phyloP scores from a whole-genome alignment of 1,140 invertebrate species.

The Mya arenaria region DNA sequence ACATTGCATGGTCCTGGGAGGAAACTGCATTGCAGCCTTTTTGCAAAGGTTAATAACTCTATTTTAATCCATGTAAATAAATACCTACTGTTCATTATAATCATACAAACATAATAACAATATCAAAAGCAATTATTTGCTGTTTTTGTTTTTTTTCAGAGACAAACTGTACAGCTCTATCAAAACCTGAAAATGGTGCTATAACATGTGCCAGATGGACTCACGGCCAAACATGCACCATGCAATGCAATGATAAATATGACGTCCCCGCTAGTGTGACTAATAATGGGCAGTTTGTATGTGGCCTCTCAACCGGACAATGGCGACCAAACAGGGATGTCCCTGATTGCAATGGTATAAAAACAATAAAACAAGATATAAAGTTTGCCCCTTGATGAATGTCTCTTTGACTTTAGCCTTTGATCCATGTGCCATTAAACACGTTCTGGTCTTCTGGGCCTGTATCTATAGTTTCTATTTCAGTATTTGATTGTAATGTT shows the following conservation, averaged over 20 bases:
- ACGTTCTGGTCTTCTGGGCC: too few relatives aligned
- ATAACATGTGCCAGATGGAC: conserved; percentile 29
- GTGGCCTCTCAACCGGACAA: conserved; percentile 24
- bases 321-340: conserved; percentile 37
- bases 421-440: too few relatives aligned
- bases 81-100: not conserved
- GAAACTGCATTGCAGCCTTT: not conserved
- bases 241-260: conserved; percentile 35
- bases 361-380: too few relatives aligned
- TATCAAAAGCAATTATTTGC: not conserved
- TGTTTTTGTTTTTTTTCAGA: not conserved
- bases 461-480: too few relatives aligned
- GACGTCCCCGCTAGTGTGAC: conserved; percentile 21
- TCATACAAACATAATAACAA: not conserved
- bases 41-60: conserved; percentile 32
- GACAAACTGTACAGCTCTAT: conserved; percentile 25
- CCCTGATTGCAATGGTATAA: conserved; percentile 32
- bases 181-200: conserved; percentile 31
- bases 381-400: too few relatives aligned
- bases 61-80: too few relatives aligned
- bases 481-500: too few relatives aligned
- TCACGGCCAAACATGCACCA: conserved; percentile 33
- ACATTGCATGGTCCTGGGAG: conserved; percentile 22
- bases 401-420: too few relatives aligned
- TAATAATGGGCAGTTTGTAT: conserved; percentile 50